Evolutionary conservation across 2,888 invertebrate species (phyloP), one percentile per base, ranked within the genome.

Genomic region (Caenorhabditis sp.): DNA sequence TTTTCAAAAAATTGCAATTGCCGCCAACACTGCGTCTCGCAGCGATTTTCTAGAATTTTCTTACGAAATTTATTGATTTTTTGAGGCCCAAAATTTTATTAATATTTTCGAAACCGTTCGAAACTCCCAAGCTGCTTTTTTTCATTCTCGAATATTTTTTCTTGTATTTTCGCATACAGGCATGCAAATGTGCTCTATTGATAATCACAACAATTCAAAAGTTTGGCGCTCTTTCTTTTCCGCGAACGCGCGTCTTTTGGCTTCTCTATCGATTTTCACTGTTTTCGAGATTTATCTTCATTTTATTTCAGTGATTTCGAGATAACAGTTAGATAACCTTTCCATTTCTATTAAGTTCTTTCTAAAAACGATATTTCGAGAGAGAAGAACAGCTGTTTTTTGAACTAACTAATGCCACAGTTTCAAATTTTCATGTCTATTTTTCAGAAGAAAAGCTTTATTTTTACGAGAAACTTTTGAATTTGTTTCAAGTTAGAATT

Each of bases 1-100:
- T 12, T 36, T 26, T 20, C 8, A 50, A 64, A 57, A 10, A 38
- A 1, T 21, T 63, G 50, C n/a, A 59, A 31, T 27, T 17, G 14
- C 17, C 43, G 17, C 27, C 21, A 36, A 59, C 63, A 63, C 69
- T 43, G 43, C 7, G 43, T 43, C 43, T 43, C 17, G 43, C 43
- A 10, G 43, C 43, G 43, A 25, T 25, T 21, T 21, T 53, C 53
- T 25, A 25, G 21, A 25, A 25, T 10, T 53, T 53, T 25, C 53
- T 57, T 57, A 12, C 27, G n/a, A 57, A 57, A 26, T 57, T n/a
- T 27, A 57, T 57, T 14, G 43, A 43, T 57, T 57, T 26, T 27
- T 17, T 43, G 10, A n/a, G n/a, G 43, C 43, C 43, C 14, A 43
- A 43, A 43, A 43, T 43, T 43, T 43, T 43, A 17, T 43, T 53